phyloP scores from a whole-genome alignment of 2,797 vertebrate species.

The Gadopsis marmoratus region DNA sequence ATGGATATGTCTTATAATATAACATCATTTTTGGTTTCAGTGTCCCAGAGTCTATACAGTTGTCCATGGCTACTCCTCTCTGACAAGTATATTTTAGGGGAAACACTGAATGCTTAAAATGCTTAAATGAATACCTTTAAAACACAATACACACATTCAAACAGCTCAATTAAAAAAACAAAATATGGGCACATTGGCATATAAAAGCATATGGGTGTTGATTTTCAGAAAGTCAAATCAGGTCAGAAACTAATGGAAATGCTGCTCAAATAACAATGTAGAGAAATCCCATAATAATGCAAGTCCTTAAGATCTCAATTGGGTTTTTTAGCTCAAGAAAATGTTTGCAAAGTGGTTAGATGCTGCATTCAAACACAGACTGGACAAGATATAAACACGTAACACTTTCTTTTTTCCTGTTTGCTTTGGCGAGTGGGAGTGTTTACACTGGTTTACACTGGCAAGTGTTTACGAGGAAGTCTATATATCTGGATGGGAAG shows the following conservation, averaged over 20 bases:
- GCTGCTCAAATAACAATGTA: background rate
- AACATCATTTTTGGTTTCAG: background rate
- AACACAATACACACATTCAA: background rate
- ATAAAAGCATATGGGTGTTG: background rate
- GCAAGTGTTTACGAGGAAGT: slow-evolving; percentile 22
- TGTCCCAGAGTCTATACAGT: background rate
- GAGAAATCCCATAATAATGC: background rate
- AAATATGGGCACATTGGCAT: background rate
- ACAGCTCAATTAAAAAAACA: background rate
- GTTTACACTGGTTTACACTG: slow-evolving; percentile 45
- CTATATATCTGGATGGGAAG: slow-evolving; percentile 38
- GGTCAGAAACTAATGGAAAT: background rate
- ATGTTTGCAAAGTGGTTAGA: slow-evolving; percentile 29
- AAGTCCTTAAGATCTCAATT: background rate
- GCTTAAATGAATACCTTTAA: background rate
- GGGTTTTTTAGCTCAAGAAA: slow-evolving; percentile 15
- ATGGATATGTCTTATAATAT: background rate
- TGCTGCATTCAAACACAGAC: slow-evolving; percentile 9
- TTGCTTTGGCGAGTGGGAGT: slow-evolving; percentile 11
- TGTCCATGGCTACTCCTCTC: background rate
- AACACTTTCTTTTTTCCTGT: slow-evolving; percentile 11
- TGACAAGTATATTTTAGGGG: background rate
- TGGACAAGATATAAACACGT: slow-evolving; percentile 20
- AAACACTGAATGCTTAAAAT: background rate
- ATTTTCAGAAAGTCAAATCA: background rate